phyloP scores from a whole-genome alignment of 2,113 vertebrate species.

The Ophiodon elongatus region DNA sequence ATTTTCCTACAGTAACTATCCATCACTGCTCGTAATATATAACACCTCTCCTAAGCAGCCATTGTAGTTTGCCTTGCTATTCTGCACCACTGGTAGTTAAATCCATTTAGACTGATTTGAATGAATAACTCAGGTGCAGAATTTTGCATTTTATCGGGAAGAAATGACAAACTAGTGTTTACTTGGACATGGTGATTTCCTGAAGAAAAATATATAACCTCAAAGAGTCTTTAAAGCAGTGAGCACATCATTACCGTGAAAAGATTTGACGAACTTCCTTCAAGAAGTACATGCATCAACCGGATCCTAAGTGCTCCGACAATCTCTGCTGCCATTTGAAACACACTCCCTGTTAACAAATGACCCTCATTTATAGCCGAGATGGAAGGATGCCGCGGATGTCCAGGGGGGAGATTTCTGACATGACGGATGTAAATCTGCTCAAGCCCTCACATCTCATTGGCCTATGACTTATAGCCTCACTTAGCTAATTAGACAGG shows the following conservation, averaged over 20 bases:
- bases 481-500: constrained; percentile 70
- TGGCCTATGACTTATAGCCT: constrained; percentile 62
- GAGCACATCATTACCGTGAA: constrained; percentile 40
- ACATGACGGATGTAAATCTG: constrained; percentile 72
- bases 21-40: background rate
- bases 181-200: background rate
- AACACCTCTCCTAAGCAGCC: background rate
- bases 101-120: constrained; percentile 8
- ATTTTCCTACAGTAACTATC: background rate
- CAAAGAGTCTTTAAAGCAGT: constrained; percentile 18
- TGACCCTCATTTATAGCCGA: constrained; percentile 55
- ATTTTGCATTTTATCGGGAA: background rate
- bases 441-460: constrained; percentile 64
- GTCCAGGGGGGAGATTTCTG: constrained; percentile 56
- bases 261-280: constrained; percentile 6
- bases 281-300: constrained; percentile 29
- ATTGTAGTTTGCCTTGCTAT: constrained; percentile 3
- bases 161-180: background rate
- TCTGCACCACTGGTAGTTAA: background rate
- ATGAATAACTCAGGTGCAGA: background rate
- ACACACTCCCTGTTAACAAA: constrained; percentile 58
- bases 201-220: background rate
- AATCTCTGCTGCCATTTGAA: constrained; percentile 40
- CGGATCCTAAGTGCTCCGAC: constrained; percentile 31
- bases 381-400: constrained; percentile 39